Evolutionary conservation across 2,113 vertebrate genomes (phyloP), one percentile per base, ranked within the genome.

Genomic region (Odocoileus hemionus): DNA sequence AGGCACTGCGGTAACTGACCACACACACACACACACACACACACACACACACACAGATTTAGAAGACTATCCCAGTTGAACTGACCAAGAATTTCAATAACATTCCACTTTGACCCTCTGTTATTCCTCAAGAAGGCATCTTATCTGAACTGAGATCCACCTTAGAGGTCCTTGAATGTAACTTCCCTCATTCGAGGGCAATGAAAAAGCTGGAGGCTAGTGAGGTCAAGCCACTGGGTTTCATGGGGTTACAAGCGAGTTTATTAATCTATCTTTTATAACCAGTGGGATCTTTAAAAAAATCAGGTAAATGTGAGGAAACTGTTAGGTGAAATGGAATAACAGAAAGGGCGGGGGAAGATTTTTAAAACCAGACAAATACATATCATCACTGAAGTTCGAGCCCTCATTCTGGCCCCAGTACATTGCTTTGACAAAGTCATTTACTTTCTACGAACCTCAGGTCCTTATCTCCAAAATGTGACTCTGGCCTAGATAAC

Each of bases 391-490:
- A 33, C 16, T 10, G 3, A 26, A 3, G 8, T 61, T 60, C 50
- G 12, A 79, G 64, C 4, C n/a, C 43, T 87, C 52, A 43, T 76
- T 61, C 60, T 89, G 47, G 39, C 25, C 57, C n/a, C 19, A 30
- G 23, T 82, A 9, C 52, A 30, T 28, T 70, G 61, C 28, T 91
- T 89, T 86, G 86, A 79, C 60, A 92, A 93, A 97, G 70, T 76
- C 39, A 96, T 93, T 96, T 74, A 43, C 15, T 87, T 54, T 95
- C 78, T 57, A 10, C 21, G 50, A 91, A n/a, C 47, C 54, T 82
- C 76, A 64, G 67, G 86, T 57, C 43, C 79, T 95, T 83, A 90
- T 91, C 92, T 85, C 19, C 2, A 90, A 96, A 97, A 83, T 89
- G 43, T 86, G 15, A 80, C 80, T 54, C 76, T 95, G 90, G 25